Evolutionary conservation across 2,113 vertebrate genomes (phyloP), one percentile per base, ranked within the genome.

Genomic region (Apistogramma diplotaenia): DNA sequence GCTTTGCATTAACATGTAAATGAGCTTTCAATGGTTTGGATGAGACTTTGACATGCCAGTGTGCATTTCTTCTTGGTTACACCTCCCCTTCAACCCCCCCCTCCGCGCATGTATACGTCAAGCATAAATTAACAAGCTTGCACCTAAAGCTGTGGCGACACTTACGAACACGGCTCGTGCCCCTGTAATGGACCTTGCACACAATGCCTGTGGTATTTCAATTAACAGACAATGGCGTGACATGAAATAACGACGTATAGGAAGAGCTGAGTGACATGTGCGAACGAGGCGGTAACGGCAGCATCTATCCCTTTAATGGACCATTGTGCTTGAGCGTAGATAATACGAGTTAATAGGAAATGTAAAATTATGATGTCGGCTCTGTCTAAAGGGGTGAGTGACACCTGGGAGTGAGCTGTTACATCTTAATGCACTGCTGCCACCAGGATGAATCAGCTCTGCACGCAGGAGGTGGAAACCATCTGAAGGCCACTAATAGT

Each of bases 1-100:
- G 85, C 91, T 87, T 91, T 89, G 86, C 91, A 93, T 94, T 94
- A 93, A 93, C 89, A 94, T 94, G 92, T 87, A 94, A 93, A 94
- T 92, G 86, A 92, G 92, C 10, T 89, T 89, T 76, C 33, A 79
- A 87, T 81, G 85, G 86, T 90, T 89, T 72, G 81, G 80, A 71
- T 82, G 82, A 91, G 81, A 88, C 89, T 87, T 83, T 49, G 55
- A 74, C 76, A 49, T 73, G 82, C 67, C 72, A 55, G 70, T n/a
- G 71, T 84, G 84, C 87, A 71, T 87, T 81, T 84, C 74, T 74
- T 85, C 80, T 74, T 55, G 59, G 70, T 65, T 70, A 60, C 65
- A 18, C 37, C 35, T 27, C 9, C 11, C 35, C 49, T 33, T 33
- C 31, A 5, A 1, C 56, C 58, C 62, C 72, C 86, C 81, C 80